Evolutionary conservation across 1,140 invertebrate genomes (phyloP), one percentile per base, ranked within the genome.

Genomic region (Drosophila mayri): DNA sequence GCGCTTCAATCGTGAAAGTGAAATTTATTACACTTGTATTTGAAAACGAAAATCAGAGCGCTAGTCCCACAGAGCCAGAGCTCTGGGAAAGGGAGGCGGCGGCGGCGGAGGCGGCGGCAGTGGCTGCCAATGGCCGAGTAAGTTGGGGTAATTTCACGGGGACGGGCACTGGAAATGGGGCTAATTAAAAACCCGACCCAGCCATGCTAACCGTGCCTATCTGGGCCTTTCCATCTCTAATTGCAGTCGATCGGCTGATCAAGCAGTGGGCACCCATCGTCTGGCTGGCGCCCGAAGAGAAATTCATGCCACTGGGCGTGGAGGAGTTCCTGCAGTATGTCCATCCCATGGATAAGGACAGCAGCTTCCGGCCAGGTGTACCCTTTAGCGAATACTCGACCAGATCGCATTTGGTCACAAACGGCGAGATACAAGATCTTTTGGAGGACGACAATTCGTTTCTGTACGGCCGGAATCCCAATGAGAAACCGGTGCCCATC

Each of bases 201-300:
- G 54, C 35, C 28, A 28, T 49, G 37, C 61, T 62, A 71, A 82
- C 46, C 63, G 46, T 28, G 41, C 43, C 46, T 65, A 72, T 58
- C 46, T 76, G 44, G 37, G 50, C 38, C 37, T 62, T 65, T 67
- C 44, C 60, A 71, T 54, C 54, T 68, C 58, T 54, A 54, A 44
- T 78, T 75, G 38, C 82, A 94, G 94, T 94, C 57, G 93, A 93
- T 76, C 88, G 79, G 46, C 67, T 94, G 18, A 93, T 94, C 55
- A 93, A 84, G 60, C 92, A 94, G 84, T 95, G 95, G 95, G 94
- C 95, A 3, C 95, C 95, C 7, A 87, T 95, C n/a, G 93, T 95
- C 28, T 95, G 94, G 94, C 91, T 95, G 35, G 94, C 95, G 50
- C 95, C 95, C 9, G 94, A 94, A 52, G 95, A 95, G 91, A 94